These are phyloP conservation scores for Phaenicophaeus curvirostris DNA, from an alignment of 2,797 vertebrate genomes.

Conservation along the genomic window DNA sequence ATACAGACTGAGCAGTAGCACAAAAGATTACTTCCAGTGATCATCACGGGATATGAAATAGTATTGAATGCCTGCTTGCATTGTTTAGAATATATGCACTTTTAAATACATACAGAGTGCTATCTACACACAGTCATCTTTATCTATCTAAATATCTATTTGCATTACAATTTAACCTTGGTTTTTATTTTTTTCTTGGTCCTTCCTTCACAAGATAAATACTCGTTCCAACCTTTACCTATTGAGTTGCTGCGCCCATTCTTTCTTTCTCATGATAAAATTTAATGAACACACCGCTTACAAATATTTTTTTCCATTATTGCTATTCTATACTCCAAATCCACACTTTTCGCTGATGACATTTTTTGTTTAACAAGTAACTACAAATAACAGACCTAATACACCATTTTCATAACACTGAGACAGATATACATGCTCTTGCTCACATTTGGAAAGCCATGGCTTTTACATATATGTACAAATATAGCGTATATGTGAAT, in stretches of 20 bases:
- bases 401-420: neutral
- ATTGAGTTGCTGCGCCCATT: neutral
- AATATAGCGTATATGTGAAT: neutral
- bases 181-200: neutral
- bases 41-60: neutral
- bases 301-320: neutral
- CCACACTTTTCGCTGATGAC: neutral
- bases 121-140: neutral
- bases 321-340: neutral
- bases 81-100: neutral
- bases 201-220: neutral
- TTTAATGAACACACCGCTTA: neutral
- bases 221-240: neutral
- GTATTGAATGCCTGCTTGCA: neutral
- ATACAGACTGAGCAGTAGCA: conserved; percentile 15
- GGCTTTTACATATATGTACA: neutral
- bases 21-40: conserved; percentile 1
- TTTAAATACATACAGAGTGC: neutral
- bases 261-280: neutral
- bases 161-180: neutral
- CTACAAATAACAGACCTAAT: neutral
- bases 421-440: neutral
- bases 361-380: neutral
- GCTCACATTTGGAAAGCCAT: neutral
- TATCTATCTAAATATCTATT: neutral